A percentile compares a stretch with the other conserved stretches of the same genome.
Evolutionary conservation across 2,797 vertebrate genomes (phyloP).

Genomic region (Pangasius krempfi): DNA sequence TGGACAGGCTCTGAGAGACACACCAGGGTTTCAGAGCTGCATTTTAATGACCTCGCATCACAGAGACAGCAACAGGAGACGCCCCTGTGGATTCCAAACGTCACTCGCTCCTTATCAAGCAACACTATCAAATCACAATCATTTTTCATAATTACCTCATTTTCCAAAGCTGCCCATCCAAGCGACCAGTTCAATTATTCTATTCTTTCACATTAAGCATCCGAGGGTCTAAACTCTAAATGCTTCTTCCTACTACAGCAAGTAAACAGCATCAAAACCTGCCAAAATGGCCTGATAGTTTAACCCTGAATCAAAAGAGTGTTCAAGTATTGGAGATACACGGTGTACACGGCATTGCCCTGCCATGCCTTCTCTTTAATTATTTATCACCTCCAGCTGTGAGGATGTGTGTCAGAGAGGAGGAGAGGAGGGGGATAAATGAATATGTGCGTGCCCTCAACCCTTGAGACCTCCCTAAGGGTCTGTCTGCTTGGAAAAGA

Average conservation of each 20-base stretch:
- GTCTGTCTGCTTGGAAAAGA: slow-evolving; percentile 59
- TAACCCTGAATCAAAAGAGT: slow-evolving; percentile 35
- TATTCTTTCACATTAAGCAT: neutral
- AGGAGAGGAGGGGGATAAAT: slow-evolving; percentile 71
- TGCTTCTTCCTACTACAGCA: neutral
- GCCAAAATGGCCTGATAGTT: neutral
- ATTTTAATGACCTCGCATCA: slow-evolving; percentile 57
- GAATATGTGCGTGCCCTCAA: slow-evolving; percentile 69
- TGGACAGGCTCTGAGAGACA: slow-evolving; percentile 28
- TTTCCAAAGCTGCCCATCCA: neutral
- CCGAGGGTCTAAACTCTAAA: neutral
- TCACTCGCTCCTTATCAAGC: slow-evolving; percentile 3
- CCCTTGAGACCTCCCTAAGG: slow-evolving; percentile 62
- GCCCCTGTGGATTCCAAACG: slow-evolving; percentile 16
- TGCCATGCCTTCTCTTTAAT: slow-evolving; percentile 77
- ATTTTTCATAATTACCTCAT: slow-evolving; percentile 7
- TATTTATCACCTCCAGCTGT: slow-evolving; percentile 80
- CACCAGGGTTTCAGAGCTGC: slow-evolving; percentile 33
- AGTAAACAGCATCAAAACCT: neutral
- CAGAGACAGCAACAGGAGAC: slow-evolving; percentile 39
- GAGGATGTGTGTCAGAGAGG: slow-evolving; percentile 73
- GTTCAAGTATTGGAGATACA: neutral
- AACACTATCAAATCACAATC: slow-evolving; percentile 10
- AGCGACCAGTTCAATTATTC: neutral
- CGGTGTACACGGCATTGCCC: slow-evolving; percentile 57